These are phyloP conservation scores for Erinaceus europaeus DNA, from an alignment of 2,113 vertebrate species.

Conservation along the genomic window DNA sequence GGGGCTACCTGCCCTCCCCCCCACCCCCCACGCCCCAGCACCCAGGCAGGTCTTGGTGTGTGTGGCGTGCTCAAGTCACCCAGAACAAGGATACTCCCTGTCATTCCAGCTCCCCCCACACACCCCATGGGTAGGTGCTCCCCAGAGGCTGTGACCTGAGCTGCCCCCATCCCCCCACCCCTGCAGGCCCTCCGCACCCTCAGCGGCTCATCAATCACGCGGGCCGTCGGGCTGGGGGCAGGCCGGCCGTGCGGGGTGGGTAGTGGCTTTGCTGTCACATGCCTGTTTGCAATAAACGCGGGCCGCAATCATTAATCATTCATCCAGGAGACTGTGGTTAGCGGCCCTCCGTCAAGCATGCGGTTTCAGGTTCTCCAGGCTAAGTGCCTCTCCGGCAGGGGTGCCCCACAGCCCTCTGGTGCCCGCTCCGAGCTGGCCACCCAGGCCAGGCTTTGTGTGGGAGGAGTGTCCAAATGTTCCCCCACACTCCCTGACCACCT, in stretches of 20 bases:
- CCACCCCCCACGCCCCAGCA: accelerated
- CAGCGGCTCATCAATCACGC: constrained; percentile 75
- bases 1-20: background rate
- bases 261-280: constrained; percentile 79
- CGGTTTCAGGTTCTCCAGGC: constrained; percentile 67
- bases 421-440: constrained; percentile 20
- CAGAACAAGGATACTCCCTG: background rate
- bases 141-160: background rate
- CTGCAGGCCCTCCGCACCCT: constrained; percentile 40
- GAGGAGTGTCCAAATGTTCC: background rate
- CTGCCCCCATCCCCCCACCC: background rate
- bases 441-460: constrained; percentile 39
- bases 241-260: constrained; percentile 51
- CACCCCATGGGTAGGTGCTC: background rate
- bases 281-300: constrained; percentile 81
- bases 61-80: background rate
- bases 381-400: constrained; percentile 50
- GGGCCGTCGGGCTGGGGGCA: too few species aligned
- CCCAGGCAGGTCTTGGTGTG: background rate
- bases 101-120: background rate
- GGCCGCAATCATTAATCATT: constrained; percentile 81
- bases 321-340: constrained; percentile 75
- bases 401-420: constrained; percentile 58
- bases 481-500: accelerated
- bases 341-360: constrained; percentile 63